Evolutionary conservation across 1,140 invertebrate genomes (phyloP).

Genomic region (Dinoponera quadriceps): DNA sequence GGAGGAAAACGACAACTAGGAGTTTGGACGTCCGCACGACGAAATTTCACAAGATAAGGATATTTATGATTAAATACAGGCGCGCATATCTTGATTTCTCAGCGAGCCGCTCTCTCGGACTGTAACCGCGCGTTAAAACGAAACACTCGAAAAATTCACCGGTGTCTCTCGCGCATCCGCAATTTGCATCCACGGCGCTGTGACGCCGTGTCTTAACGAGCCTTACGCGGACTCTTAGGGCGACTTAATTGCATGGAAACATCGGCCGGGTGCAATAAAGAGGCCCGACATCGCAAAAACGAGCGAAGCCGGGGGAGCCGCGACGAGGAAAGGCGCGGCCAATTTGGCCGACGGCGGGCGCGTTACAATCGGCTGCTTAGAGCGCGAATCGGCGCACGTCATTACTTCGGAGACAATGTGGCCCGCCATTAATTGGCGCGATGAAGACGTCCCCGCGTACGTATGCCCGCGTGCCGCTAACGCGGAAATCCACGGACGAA

Average conservation of each 20-base stretch:
- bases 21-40: not conserved
- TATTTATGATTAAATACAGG: not conserved
- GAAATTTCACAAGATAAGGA: slow-evolving; percentile 23
- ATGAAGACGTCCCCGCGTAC: slow-evolving; percentile 4
- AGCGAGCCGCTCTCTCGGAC: not conserved
- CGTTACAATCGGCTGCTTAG: slow-evolving; percentile 44
- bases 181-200: slow-evolving; percentile 25
- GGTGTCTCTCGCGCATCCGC: slow-evolving; percentile 5
- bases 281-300: slow-evolving; percentile 12
- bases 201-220: slow-evolving; percentile 39
- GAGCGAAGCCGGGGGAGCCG: not conserved
- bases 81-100: not conserved
- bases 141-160: not conserved
- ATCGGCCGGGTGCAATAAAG: slow-evolving; percentile 69
- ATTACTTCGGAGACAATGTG: slow-evolving; percentile 21
- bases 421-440: slow-evolving; percentile 23
- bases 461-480: not conserved
- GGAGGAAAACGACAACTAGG: too few relatives aligned
- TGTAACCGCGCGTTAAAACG: not conserved
- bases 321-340: not conserved
- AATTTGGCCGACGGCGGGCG: slow-evolving; percentile 10
- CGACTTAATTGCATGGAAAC: slow-evolving; percentile 73
- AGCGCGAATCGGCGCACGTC: slow-evolving; percentile 34
- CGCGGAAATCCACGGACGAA: not conserved
- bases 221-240: slow-evolving; percentile 32